These are phyloP conservation scores for Embidobia sp. DNA, from an alignment of 2,888 invertebrate species.

Conservation along the genomic window DNA sequence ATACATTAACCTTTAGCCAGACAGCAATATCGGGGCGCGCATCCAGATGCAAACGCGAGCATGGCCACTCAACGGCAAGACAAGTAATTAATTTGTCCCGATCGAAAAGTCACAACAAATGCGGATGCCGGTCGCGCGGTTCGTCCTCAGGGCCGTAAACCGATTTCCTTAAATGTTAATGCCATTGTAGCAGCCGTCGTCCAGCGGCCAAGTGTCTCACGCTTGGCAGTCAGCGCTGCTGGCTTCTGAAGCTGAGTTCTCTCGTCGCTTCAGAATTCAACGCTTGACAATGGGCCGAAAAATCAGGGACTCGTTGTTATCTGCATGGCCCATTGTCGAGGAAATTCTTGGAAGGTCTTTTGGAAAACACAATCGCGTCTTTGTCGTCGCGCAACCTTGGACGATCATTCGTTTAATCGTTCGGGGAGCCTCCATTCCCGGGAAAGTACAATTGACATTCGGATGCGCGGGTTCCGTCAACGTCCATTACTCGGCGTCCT, in stretches of 20 bases:
- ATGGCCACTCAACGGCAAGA: slow-evolving; percentile 15
- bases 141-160: slow-evolving; percentile 69
- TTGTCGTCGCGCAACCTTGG: slow-evolving; percentile 37
- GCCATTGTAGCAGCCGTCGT: slow-evolving; percentile 72
- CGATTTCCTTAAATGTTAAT: slow-evolving; percentile 78
- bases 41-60: slow-evolving; percentile 4
- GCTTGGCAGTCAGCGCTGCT: slow-evolving; percentile 3
- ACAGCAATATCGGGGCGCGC: slow-evolving; percentile 2
- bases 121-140: slow-evolving; percentile 8
- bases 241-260: not conserved
- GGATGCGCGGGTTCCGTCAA: slow-evolving; percentile 6
- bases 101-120: slow-evolving; percentile 66
- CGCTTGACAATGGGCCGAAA: slow-evolving; percentile 56
- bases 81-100: slow-evolving; percentile 57
- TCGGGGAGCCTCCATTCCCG: slow-evolving; percentile 18
- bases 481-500: too few relatives aligned
- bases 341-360: slow-evolving; percentile 79
- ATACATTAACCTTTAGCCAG: slow-evolving; percentile 30
- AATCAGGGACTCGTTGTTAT: slow-evolving; percentile 53
- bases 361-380: slow-evolving; percentile 63
- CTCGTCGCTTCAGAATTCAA: slow-evolving; percentile 23
- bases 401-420: slow-evolving; percentile 53
- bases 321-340: slow-evolving; percentile 57
- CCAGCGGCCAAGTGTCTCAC: slow-evolving; percentile 51
- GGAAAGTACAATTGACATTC: slow-evolving; percentile 29